These are phyloP conservation scores for Pelosia muscerda DNA, from an alignment of 2,888 invertebrate genomes.

Conservation along the genomic window DNA sequence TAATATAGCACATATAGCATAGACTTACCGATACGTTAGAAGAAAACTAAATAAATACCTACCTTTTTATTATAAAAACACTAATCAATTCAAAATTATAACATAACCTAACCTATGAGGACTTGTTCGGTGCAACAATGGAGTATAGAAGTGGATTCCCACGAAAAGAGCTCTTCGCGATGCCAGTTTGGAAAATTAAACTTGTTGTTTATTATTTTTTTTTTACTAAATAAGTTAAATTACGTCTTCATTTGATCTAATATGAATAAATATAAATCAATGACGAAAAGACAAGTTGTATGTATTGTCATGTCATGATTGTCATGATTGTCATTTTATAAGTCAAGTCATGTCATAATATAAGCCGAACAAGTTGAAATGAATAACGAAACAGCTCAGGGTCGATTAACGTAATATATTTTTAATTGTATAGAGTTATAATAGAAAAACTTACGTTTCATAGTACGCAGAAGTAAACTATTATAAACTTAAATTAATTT, in stretches of 20 bases:
- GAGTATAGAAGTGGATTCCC: constrained; percentile 73
- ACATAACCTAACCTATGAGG: constrained; percentile 73
- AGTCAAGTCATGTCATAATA: constrained; percentile 14
- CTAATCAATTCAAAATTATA: constrained; percentile 19
- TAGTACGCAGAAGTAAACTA: too few species aligned
- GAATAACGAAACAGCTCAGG: background rate
- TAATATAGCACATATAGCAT: background rate
- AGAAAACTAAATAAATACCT: background rate
- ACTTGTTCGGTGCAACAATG: constrained; percentile 61
- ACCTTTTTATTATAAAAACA: background rate
- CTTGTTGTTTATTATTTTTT: constrained; percentile 20
- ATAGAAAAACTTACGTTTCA: background rate
- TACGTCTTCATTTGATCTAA: constrained; percentile 19
- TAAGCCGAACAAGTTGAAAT: constrained; percentile 1
- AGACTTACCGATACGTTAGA: background rate
- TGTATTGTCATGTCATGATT: too few species aligned
- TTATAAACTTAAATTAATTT: too few species aligned
- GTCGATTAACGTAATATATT: background rate
- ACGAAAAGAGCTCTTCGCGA: constrained; percentile 72
- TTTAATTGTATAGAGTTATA: background rate
- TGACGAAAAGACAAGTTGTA: background rate
- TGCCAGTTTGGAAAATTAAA: constrained; percentile 76
- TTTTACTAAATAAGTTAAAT: constrained; percentile 22
- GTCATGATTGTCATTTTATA: too few species aligned
- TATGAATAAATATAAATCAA: background rate